Evolutionary conservation across 2,113 vertebrate genomes (phyloP).

Genomic region (Calyptomena viridis): DNA sequence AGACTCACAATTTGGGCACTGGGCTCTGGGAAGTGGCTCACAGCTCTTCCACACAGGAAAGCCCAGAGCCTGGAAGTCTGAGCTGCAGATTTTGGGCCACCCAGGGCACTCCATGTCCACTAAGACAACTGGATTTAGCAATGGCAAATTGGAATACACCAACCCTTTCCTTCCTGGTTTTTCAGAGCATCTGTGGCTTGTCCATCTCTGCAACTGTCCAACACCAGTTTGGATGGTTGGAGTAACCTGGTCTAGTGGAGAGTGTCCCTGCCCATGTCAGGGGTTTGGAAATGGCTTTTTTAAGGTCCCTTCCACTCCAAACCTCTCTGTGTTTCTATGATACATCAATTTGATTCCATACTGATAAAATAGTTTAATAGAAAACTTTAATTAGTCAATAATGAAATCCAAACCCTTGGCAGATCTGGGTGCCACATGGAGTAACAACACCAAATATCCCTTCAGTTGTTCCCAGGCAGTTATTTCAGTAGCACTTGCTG

Average conservation of each 20-base stretch:
- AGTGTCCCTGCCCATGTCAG: background rate
- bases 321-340: background rate
- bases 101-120: too few relatives aligned
- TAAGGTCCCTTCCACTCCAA: background rate
- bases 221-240: too few relatives aligned
- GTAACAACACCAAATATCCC: background rate
- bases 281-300: background rate
- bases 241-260: background rate
- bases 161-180: too few relatives aligned
- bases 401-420: fast-evolving
- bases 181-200: background rate
- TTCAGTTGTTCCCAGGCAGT: fast-evolving
- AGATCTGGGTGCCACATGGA: too few relatives aligned
- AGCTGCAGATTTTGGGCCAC: too few relatives aligned
- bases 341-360: background rate
- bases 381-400: background rate
- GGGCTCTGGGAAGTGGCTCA: too few relatives aligned
- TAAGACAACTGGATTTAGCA: too few relatives aligned
- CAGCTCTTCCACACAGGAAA: too few relatives aligned
- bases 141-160: too few relatives aligned
- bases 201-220: background rate
- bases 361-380: background rate
- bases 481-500: background rate
- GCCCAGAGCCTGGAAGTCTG: too few relatives aligned
- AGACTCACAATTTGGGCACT: too few relatives aligned